Evolutionary conservation across 1,140 invertebrate species (phyloP).

Genomic region (Diuraphis noxia): DNA sequence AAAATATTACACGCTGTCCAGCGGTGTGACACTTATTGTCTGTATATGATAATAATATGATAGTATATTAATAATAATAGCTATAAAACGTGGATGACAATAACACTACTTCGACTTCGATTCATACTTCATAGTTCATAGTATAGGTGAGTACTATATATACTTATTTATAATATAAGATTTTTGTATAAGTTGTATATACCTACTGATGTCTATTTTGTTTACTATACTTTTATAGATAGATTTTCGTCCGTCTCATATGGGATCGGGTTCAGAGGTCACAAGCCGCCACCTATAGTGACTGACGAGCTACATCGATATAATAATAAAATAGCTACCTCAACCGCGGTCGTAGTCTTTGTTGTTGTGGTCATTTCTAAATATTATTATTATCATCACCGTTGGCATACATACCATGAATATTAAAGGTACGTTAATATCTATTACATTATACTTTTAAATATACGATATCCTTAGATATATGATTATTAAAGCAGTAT

Average conservation of each 20-base stretch:
- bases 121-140: background rate
- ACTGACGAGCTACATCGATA: background rate
- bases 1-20: background rate
- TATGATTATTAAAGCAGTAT: background rate
- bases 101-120: background rate
- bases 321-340: background rate
- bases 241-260: background rate
- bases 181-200: background rate
- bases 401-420: background rate
- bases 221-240: background rate
- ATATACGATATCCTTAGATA: background rate
- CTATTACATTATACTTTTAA: background rate
- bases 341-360: background rate
- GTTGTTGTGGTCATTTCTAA: background rate
- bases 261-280: slow-evolving; percentile 7
- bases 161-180: background rate
- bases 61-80: background rate
- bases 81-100: background rate
- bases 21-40: background rate
- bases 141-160: too few species aligned
- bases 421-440: background rate
- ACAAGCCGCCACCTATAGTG: background rate
- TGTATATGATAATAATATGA: background rate
- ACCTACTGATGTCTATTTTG: background rate
- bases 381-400: background rate